Evolutionary conservation across 2,888 invertebrate genomes (phyloP), one percentile per base, ranked within the genome.

Genomic region (Tanypteryx hageni): DNA sequence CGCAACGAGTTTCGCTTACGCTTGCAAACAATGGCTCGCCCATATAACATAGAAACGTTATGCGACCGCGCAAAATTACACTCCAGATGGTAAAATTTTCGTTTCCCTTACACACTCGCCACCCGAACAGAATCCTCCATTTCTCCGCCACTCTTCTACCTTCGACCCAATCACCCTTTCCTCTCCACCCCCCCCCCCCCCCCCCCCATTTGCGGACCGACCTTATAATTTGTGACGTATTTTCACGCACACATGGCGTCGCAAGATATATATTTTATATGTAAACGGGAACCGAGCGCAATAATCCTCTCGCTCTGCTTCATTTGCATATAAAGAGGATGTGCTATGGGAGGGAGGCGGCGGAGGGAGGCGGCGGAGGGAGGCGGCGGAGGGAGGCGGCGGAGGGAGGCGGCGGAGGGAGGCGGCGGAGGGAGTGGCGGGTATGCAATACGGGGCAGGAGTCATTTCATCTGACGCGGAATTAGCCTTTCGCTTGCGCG

Each of bases 291-390:
- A n/a, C 68, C 68, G n/a, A 68, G 18, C 68, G 44, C 44, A 44
- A 44, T 68, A 68, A 68, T 68, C 68, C 68, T 68, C 68, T 68
- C 9, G 18, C 18, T 11, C 18, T 5, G 68, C 18, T 22, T 22
- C 68, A 68, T 68, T 68, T 68, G 68, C 68, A 68, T 68, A 68
- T 68, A 68, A 68, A 68, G 68, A 68, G 56, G 84, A 56, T 44
- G 84, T 18, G 56, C 18, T 14, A n/a, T 10, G 18, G 76, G 16
- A 9, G 27, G 27, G n/a, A n/a, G n/a, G n/a, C n/a, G n/a, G n/a
- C 8, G 7, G 83, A 18, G 56, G 56, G 83, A 83, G 18, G 56
- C 14, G 16, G 18, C 31, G 56, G 31, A 56, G 18, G 56, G 31
- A 56, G 83, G 57, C 18, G 31, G 44, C 16, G 44, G 11, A 85